phyloP scores from a whole-genome alignment of 2,113 vertebrate genomes.

The Plecotus auritus region DNA sequence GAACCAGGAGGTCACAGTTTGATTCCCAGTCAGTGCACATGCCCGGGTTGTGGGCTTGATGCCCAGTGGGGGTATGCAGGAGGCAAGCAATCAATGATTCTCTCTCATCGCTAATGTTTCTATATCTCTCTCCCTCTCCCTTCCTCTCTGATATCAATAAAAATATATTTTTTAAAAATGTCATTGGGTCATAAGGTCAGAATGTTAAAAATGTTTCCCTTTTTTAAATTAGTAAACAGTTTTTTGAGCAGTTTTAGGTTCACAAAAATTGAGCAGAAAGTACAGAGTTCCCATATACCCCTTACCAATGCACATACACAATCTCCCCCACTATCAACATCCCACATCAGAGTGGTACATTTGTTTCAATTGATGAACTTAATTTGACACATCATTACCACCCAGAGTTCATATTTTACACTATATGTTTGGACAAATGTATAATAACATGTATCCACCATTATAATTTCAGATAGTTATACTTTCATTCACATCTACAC shows the following conservation, averaged over 20 bases:
- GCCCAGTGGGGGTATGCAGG: too few relatives aligned
- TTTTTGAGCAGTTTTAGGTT: neutral
- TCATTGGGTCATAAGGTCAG: neutral
- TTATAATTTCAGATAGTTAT: neutral
- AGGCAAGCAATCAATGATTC: too few relatives aligned
- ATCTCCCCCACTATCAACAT: neutral
- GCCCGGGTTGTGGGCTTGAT: too few relatives aligned
- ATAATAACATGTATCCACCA: neutral
- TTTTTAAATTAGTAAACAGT: neutral
- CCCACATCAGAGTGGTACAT: neutral
- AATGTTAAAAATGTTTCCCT: neutral
- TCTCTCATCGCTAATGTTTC: too few relatives aligned
- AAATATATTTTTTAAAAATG: neutral
- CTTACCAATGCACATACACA: neutral
- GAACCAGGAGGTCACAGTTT: too few relatives aligned
- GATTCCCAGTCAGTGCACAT: too few relatives aligned
- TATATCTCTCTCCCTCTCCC: too few relatives aligned
- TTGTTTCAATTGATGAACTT: neutral
- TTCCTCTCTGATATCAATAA: too few relatives aligned
- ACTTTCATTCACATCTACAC: neutral
- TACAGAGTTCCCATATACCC: neutral
- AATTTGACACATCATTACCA: neutral
- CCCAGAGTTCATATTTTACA: neutral
- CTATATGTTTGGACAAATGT: neutral
- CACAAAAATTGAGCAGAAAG: neutral